A percentile compares a stretch with the other conserved stretches of the same genome.
These are phyloP conservation scores for Tachyglossus aculeatus DNA, from an alignment of 2,797 vertebrate species.

Conservation along the genomic window DNA sequence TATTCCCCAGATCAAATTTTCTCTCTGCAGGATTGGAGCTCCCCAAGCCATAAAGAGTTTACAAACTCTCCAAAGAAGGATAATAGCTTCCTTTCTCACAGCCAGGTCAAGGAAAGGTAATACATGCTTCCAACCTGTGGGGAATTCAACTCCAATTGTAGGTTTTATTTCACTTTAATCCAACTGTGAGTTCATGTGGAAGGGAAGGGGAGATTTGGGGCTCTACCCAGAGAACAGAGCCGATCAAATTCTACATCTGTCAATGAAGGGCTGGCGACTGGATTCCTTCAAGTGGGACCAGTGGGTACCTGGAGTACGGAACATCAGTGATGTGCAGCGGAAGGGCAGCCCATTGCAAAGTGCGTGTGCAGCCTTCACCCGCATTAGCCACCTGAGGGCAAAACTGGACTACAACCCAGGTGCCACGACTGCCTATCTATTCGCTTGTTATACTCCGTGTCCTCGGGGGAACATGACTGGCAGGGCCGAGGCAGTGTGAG, in stretches of 20 bases:
- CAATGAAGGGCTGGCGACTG: constrained; percentile 6
- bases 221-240: constrained; percentile 37
- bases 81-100: constrained; percentile 75
- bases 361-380: too few species aligned
- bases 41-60: constrained; percentile 73
- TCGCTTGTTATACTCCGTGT: too few species aligned
- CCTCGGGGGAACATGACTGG: too few species aligned
- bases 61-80: constrained; percentile 76
- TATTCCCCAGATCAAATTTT: constrained; percentile 66
- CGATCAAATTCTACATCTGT: constrained; percentile 62
- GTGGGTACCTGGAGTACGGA: too few species aligned
- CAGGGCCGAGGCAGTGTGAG: too few species aligned
- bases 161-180: constrained; percentile 79
- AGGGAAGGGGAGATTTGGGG: constrained; percentile 72
- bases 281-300: not conserved
- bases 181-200: constrained; percentile 70
- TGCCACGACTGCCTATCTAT: too few species aligned
- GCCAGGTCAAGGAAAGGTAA: constrained; percentile 70
- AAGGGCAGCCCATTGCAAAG: too few species aligned
- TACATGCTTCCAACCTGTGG: constrained; percentile 80
- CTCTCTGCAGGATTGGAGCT: constrained; percentile 73
- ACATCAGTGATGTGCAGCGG: too few species aligned
- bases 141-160: constrained; percentile 73
- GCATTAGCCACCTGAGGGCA: too few species aligned
- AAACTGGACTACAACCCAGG: too few species aligned